Evolutionary conservation across 2,113 vertebrate species (phyloP).

Genomic region (Macrotus californicus): DNA sequence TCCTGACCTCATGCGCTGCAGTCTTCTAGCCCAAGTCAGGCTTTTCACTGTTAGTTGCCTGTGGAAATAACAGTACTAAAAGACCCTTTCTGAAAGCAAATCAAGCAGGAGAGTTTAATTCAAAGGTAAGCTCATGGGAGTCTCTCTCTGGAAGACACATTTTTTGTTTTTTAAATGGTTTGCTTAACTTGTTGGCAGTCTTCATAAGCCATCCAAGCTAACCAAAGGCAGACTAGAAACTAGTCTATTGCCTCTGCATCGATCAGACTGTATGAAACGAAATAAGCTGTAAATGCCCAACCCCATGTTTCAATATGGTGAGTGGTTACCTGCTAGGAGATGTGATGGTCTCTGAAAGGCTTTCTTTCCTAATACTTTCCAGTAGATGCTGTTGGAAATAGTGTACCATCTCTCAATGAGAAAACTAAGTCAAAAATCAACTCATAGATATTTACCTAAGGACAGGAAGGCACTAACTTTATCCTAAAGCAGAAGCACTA

Average conservation of each 20-base stretch:
- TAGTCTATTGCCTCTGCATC: neutral
- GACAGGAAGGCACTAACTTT: neutral
- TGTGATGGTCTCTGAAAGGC: neutral
- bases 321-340: neutral
- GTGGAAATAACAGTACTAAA: neutral
- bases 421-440: slow-evolving; percentile 1
- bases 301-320: neutral
- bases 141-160: neutral
- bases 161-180: neutral
- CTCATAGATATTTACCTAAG: neutral
- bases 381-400: neutral
- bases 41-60: neutral
- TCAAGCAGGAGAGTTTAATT: neutral
- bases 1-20: neutral
- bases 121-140: neutral
- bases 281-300: neutral
- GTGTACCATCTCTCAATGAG: neutral
- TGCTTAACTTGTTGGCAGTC: slow-evolving; percentile 1
- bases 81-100: slow-evolving; percentile 34
- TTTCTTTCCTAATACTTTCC: neutral
- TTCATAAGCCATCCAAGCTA: neutral
- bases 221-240: neutral
- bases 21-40: neutral
- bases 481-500: neutral
- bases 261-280: neutral